A percentile compares a stretch with the other conserved stretches of the same genome.
Conservation (phyloP, 2,888 invertebrate species). For the Scaptomyza caliginosa region DNA sequence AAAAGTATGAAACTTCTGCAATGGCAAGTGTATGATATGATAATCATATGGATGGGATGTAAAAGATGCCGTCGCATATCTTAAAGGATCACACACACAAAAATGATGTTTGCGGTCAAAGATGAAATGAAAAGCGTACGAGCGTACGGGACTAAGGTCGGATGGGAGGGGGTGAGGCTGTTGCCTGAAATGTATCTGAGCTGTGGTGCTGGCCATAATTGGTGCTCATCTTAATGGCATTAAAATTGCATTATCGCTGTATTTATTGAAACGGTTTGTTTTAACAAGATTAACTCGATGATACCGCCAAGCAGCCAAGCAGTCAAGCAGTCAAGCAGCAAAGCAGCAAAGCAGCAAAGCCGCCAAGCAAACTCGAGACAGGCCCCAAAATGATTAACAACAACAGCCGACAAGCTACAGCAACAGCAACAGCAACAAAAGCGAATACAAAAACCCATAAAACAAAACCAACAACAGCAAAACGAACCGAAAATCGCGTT, state of each 20-base stretch:
- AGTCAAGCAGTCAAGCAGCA: not conserved
- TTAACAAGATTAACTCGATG: constrained; percentile 76
- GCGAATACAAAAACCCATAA: constrained; percentile 1
- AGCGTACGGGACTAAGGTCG: not conserved
- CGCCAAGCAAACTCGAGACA: constrained; percentile 23
- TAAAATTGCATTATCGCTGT: constrained; percentile 83
- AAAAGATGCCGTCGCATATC: constrained; percentile 60
- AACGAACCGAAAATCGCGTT: constrained; percentile 57
- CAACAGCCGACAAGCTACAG: constrained; percentile 50
- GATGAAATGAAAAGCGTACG: constrained; percentile 64
- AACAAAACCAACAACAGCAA: constrained; percentile 9
- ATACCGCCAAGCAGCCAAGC: constrained; percentile 52
- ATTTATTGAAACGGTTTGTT: constrained; percentile 81
- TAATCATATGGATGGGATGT: constrained; percentile 65
- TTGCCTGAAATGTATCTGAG: constrained; percentile 28
- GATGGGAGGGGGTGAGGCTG: not conserved
- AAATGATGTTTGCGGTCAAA: constrained; percentile 68
- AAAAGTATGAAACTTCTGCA: not conserved
- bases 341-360: constrained; percentile 16
- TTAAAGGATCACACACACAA: constrained; percentile 55
- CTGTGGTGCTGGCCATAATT: constrained; percentile 78
- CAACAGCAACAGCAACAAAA: constrained; percentile 9
- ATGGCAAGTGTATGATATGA: constrained; percentile 24
- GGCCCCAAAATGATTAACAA: constrained; percentile 76
- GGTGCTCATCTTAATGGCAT: constrained; percentile 83